Base-by-base conservation (phyloP, 2,113 vertebrate genomes). In the Euleptes europaea region DNA sequence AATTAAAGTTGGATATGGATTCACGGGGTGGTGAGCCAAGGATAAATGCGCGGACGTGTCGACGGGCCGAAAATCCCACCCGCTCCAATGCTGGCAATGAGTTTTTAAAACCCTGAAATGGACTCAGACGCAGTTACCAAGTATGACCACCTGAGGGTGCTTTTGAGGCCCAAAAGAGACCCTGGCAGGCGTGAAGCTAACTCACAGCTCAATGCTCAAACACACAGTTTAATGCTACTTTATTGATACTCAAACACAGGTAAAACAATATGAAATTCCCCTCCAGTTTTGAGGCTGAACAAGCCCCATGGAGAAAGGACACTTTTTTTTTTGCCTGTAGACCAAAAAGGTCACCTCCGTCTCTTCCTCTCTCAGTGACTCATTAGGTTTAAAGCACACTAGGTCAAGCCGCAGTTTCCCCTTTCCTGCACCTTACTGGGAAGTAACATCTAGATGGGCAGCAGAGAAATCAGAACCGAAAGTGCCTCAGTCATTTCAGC, bases 141-240 rank as follows among this genome's bases (percentile, higher is more conserved):
- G 31, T 14, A 17, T 49, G 17, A 33, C 44, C 42, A 3, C n/a
- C 26, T 10, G 31, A 15, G 14, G 42, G 19, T 7, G 31, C 9
- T 33, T 47, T 23, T 47, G 40, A 67, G 40, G 28, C 19, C 8
- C 44, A 47, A 74, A 74, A n/a, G n/a, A 33, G 65, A 15, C 8
- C 6, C 7, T 49, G n/a, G 19, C 42, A 69, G 31, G 19, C 42
- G 42, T 8, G 11, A 65, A 66, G 17, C n/a, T 19, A 0, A 3
- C 13, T n/a, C n/a, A n/a, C n/a, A n/a, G n/a, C n/a, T n/a, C n/a
- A n/a, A n/a, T 60, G 51, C 71, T 66, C n/a, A 38, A 12, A 38
- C 21, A 75, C 57, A 83, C 82, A 83, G 49, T 78, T 44, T 31
- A 78, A 33, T 35, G 38, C 75, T 44, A 78, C 49, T 84, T 84